Evolutionary conservation across 2,797 vertebrate species (phyloP), one percentile per base, ranked within the genome.

Genomic region (Selene dorsalis): DNA sequence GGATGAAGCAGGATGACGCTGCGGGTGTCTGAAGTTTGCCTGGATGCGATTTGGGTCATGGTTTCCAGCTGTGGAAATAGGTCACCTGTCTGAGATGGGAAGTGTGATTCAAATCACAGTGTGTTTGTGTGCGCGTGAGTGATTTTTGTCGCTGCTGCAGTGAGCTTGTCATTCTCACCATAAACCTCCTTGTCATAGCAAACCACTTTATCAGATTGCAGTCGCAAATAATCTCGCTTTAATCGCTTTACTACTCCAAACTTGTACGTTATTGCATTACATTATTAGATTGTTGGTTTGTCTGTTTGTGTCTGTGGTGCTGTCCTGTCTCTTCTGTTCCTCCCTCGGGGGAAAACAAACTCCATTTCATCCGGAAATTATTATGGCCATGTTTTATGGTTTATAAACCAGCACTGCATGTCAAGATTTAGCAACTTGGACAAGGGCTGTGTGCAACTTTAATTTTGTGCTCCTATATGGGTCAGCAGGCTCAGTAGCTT

Each of bases 191-290:
- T 45, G 57, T 43, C 73, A 32, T 7, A 32, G 52, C 12, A 50
- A 75, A 85, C 32, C 89, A 88, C 88, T 91, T 84, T 68, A 26
- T 61, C 55, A 83, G 82, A 93, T 91, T 90, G 77, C 77, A 69
- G 58, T 1, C 6, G 45, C 63, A 72, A 84, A 82, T 89, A 88
- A 90, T 89, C 87, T 86, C 45, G 18, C 68, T 88, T 80, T 77
- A 89, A 86, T 91, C 82, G 52, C 74, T 75, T 62, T 32, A 22
- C 50, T n/a, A 22, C 56, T n/a, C 52, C 67, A 84, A 82, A 90
- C 67, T 77, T 88, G 16, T 69, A 38, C 59, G 45, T 88, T 75
- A 69, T 82, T 86, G 71, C 28, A 62, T 84, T 83, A 48, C 69
- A 43, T 85, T 77, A 85, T 86, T 79, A 50, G 62, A 86, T 86